A percentile compares a stretch with the other conserved stretches of the same genome.
phyloP scores from a whole-genome alignment of 2,888 invertebrate genomes.

The Eupithecia inturbata region DNA sequence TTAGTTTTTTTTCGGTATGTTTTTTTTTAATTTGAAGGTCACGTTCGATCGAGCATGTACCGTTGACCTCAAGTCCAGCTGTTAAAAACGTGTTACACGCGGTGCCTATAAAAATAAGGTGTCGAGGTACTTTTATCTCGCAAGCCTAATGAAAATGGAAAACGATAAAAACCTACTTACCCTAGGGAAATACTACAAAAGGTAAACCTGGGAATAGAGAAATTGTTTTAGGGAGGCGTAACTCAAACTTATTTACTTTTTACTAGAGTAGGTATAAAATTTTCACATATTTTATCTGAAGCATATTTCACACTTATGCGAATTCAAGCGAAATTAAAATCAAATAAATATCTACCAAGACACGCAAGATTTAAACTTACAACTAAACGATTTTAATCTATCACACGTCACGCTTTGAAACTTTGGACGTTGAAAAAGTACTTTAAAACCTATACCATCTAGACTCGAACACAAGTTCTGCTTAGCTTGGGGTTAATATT shows the following conservation, averaged over 20 bases:
- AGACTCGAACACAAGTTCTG: too few relatives aligned
- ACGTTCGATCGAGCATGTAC: neutral
- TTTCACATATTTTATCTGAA: neutral
- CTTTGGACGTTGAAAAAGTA: neutral
- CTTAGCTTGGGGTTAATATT: too few relatives aligned
- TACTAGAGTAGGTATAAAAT: neutral
- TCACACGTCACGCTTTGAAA: neutral
- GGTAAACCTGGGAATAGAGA: conserved; percentile 17
- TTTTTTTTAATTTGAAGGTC: neutral
- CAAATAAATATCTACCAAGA: neutral
- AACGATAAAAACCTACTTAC: conserved; percentile 50
- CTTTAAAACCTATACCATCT: neutral
- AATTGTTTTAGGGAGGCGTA: neutral
- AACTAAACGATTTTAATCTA: neutral
- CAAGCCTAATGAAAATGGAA: conserved; percentile 58
- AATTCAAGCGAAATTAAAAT: neutral
- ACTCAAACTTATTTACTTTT: neutral
- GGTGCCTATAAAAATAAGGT: conserved; percentile 19
- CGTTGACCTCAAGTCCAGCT: conserved; percentile 6
- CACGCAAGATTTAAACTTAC: neutral
- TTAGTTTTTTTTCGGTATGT: neutral
- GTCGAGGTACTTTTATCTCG: conserved; percentile 31
- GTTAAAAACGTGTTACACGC: neutral
- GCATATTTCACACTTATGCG: neutral
- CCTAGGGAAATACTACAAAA: conserved; percentile 56